Evolutionary conservation across 2,797 vertebrate genomes (phyloP).

Genomic region (Hipposideros larvatus): DNA sequence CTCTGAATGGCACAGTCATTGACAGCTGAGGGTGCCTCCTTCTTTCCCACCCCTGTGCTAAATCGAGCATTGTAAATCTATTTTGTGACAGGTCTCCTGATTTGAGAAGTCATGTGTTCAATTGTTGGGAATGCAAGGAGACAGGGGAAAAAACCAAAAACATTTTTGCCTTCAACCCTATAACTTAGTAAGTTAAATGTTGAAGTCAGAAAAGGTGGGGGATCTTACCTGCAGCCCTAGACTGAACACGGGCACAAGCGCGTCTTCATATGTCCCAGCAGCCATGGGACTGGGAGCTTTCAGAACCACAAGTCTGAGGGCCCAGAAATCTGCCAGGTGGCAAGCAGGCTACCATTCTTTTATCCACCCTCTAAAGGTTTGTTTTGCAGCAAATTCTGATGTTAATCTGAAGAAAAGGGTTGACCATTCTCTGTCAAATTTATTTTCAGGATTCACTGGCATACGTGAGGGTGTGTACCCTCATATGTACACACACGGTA

Average conservation of each 20-base stretch:
- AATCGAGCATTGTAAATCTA: not conserved
- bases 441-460: slow-evolving; percentile 1
- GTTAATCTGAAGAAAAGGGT: slow-evolving; percentile 26
- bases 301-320: not conserved
- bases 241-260: not conserved
- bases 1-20: not conserved
- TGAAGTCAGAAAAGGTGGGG: not conserved
- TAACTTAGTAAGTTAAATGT: slow-evolving; percentile 22
- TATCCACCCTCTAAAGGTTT: not conserved
- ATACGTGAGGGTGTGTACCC: not conserved
- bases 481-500: not conserved
- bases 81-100: slow-evolving; percentile 46
- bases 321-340: not conserved
- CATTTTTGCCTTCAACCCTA: not conserved
- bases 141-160: not conserved
- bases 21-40: not conserved
- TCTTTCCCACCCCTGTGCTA: not conserved
- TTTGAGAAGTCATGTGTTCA: slow-evolving; percentile 52
- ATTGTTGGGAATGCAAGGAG: not conserved
- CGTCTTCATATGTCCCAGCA: not conserved
- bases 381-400: not conserved
- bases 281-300: not conserved
- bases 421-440: not conserved
- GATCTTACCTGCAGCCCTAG: not conserved
- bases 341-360: not conserved